A percentile compares a stretch with the other conserved stretches of the same genome.
These are phyloP conservation scores for Acanthis flammea DNA, from an alignment of 2,797 vertebrate genomes.

Conservation along the genomic window DNA sequence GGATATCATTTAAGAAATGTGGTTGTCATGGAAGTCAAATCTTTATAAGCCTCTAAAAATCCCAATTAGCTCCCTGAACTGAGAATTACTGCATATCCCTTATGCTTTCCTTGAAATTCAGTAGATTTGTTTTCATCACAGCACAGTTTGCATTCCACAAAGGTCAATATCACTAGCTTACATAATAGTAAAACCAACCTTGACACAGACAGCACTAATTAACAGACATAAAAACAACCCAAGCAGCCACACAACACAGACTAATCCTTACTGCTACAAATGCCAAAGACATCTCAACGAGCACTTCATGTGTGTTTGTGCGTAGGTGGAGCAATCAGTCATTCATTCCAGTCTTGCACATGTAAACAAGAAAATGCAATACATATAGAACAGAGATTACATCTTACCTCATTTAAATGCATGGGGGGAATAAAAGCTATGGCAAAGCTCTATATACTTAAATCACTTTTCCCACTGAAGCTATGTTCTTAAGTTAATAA, in stretches of 20 bases:
- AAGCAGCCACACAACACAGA: constrained; percentile 9
- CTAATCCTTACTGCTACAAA: constrained; percentile 56
- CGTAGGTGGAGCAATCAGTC: constrained; percentile 16
- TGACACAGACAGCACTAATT: constrained; percentile 65
- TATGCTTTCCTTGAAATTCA: background rate
- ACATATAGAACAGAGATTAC: background rate
- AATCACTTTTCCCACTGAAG: background rate
- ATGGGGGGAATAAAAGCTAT: background rate
- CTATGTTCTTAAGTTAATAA: background rate
- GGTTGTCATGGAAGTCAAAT: background rate
- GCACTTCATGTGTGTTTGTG: background rate
- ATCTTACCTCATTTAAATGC: constrained; percentile 8
- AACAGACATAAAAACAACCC: constrained; percentile 57
- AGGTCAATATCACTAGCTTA: constrained; percentile 46
- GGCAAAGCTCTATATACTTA: background rate
- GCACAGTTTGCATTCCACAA: constrained; percentile 34
- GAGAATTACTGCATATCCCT: background rate
- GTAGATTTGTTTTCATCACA: background rate
- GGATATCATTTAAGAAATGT: background rate
- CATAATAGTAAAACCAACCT: constrained; percentile 63
- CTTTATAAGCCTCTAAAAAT: background rate
- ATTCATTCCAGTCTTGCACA: background rate
- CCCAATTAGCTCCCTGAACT: background rate
- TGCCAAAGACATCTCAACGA: constrained; percentile 30
- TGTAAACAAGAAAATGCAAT: constrained; percentile 15